Percentiles rank a stretch among this genome's conserved stretches.
Conservation (phyloP, 23 tunicate species). For the Aplidium turbinatum region DNA sequence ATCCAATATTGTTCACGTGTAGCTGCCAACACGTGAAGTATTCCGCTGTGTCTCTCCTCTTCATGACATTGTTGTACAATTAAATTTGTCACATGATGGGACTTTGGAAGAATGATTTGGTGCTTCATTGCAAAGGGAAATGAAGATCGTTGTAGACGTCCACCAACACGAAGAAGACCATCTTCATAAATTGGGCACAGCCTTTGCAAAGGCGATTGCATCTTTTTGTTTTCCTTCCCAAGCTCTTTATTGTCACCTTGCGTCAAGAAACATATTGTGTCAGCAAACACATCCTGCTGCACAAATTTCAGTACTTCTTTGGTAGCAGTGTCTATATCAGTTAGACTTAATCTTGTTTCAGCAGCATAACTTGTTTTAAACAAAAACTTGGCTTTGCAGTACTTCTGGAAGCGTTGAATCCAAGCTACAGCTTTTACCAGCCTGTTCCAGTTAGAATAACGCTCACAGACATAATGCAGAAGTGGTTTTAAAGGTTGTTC, state of each 20-base stretch:
- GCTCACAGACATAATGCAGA: no score
- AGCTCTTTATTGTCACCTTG: no score
- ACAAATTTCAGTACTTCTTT: slow-evolving; percentile 11
- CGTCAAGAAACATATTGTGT: neutral
- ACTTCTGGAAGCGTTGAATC: no score
- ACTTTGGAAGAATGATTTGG: neutral
- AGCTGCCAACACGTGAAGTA: neutral
- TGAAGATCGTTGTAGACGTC: slow-evolving; percentile 5
- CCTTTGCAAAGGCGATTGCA: no score
- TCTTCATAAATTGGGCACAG: slow-evolving; percentile 8
- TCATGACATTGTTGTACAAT: neutral
- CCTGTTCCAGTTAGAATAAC: no score
- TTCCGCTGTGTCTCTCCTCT: slow-evolving; percentile 36
- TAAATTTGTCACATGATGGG: neutral
- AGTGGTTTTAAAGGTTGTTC: no score
- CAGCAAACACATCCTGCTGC: slow-evolving; percentile 10
- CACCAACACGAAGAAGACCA: slow-evolving; percentile 26
- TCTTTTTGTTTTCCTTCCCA: no score
- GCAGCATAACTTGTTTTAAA: no score
- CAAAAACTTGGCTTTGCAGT: no score
- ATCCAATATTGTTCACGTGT: slow-evolving; percentile 23
- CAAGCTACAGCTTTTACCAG: no score
- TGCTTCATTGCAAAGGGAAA: neutral
- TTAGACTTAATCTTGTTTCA: no score
- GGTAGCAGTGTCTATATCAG: slow-evolving; percentile 13